A percentile compares a stretch with the other conserved stretches of the same genome.
Evolutionary conservation across 1,140 invertebrate genomes (phyloP).

Genomic region (Drosophila takahashii): DNA sequence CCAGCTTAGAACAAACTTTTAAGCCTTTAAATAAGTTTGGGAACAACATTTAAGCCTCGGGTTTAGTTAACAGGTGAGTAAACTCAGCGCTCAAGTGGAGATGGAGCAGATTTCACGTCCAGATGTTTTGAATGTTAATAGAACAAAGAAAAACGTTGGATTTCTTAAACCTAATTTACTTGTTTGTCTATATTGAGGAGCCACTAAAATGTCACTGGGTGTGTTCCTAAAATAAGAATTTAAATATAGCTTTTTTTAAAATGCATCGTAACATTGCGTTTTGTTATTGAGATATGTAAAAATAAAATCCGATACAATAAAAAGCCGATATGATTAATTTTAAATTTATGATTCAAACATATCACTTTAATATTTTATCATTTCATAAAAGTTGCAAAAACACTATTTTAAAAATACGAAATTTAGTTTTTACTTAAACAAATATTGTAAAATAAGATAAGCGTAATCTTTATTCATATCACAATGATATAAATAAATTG

Average conservation of each 20-base stretch:
- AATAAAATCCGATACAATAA: too few species aligned
- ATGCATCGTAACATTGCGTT: too few species aligned
- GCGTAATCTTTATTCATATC: too few species aligned
- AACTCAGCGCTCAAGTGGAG: constrained; percentile 30
- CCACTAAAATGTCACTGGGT: constrained; percentile 57
- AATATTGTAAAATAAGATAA: too few species aligned
- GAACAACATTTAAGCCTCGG: neutral
- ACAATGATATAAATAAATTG: too few species aligned
- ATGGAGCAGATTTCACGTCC: neutral
- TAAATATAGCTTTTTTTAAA: neutral
- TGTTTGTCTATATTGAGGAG: constrained; percentile 9
- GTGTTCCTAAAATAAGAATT: constrained; percentile 43
- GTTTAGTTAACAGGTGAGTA: constrained; percentile 63
- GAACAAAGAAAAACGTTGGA: neutral
- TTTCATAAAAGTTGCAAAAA: too few species aligned
- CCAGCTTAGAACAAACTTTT: constrained; percentile 4
- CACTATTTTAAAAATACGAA: too few species aligned
- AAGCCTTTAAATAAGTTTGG: neutral
- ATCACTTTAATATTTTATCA: too few species aligned
- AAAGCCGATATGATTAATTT: too few species aligned
- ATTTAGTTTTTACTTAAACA: too few species aligned
- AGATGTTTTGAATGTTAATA: neutral
- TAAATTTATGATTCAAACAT: too few species aligned
- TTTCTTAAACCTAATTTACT: constrained; percentile 3
- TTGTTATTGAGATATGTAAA: too few species aligned